phyloP scores from a whole-genome alignment of 2,888 invertebrate genomes.

The Linyphia triangularis region DNA sequence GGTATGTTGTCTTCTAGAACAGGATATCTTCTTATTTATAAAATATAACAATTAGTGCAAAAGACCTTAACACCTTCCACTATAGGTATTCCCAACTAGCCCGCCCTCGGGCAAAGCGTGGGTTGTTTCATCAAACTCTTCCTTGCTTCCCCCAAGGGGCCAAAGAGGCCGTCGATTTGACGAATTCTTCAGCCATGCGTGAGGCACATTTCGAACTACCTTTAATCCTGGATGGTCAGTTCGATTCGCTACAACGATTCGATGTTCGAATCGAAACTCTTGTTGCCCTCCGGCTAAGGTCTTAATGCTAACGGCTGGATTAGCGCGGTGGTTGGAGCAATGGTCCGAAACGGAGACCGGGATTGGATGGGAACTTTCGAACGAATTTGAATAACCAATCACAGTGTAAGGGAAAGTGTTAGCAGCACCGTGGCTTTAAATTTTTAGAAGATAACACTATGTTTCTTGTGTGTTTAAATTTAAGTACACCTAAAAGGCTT shows the following conservation, averaged over 20 bases:
- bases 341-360: constrained; percentile 8
- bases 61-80: too few species aligned
- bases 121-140: neutral
- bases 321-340: constrained; percentile 3
- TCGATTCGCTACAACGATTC: constrained; percentile 23
- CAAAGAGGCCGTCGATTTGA: constrained; percentile 22
- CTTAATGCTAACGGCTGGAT: constrained; percentile 11
- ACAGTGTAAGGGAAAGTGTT: neutral
- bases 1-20: too few species aligned
- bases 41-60: too few species aligned
- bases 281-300: neutral
- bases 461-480: neutral
- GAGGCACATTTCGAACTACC: constrained; percentile 11
- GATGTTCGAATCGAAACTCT: constrained; percentile 6
- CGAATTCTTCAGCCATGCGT: constrained; percentile 18
- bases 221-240: constrained; percentile 38
- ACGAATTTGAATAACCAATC: constrained; percentile 29
- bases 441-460: neutral
- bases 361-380: neutral
- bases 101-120: neutral
- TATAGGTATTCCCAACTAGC: neutral
- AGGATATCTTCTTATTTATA: too few species aligned
- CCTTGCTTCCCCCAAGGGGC: constrained; percentile 11
- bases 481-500: too few species aligned
- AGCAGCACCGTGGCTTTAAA: too few species aligned